Conservation (phyloP, 2,797 vertebrate species). For the Sphenopsis melanotis region DNA sequence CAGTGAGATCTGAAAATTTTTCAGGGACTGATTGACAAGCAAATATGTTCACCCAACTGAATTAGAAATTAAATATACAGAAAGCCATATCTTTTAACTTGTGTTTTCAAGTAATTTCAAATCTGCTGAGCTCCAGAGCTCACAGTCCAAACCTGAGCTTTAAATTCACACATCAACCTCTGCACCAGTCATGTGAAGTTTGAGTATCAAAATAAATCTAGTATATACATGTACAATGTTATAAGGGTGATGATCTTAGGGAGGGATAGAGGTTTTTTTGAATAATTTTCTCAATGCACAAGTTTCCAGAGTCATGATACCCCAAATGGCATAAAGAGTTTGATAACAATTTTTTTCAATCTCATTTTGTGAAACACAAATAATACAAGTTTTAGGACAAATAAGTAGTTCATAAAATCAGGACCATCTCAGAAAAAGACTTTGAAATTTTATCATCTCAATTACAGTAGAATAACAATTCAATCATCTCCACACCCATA, state of each 20-base stretch:
- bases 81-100: neutral
- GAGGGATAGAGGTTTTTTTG: neutral
- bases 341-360: neutral
- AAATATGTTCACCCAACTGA: neutral
- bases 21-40: neutral
- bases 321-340: neutral
- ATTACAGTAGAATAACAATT: neutral
- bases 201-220: neutral
- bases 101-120: neutral
- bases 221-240: neutral
- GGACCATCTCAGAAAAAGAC: neutral
- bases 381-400: neutral
- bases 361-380: neutral
- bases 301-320: neutral
- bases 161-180: neutral
- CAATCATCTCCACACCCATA: neutral
- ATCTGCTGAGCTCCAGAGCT: neutral
- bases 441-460: neutral
- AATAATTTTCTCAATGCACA: neutral
- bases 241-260: neutral
- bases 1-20: slow-evolving; percentile 1
- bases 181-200: neutral
- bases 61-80: neutral
- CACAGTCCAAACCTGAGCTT: neutral
- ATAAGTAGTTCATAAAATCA: neutral